Base-by-base conservation (phyloP, 2,113 vertebrate species). In the Toxotes chatareus region DNA sequence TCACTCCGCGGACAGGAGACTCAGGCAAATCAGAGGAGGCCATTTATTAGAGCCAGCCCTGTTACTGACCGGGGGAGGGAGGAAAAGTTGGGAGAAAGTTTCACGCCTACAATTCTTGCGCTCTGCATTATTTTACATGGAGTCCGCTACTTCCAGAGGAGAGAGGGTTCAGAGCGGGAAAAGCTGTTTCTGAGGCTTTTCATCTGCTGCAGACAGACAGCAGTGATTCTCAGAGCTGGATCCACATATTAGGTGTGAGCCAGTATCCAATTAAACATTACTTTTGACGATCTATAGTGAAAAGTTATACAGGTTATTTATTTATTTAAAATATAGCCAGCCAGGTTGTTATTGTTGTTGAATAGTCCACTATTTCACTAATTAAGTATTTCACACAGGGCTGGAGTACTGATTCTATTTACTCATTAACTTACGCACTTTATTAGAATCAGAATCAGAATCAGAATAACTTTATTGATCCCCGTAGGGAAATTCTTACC, bases 11-110 rank as follows among this genome's bases (percentile, higher is more conserved):
- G 88, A 90, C 85, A 80, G 84, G 60, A 70, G 80, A 12, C 38
- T 34, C 13, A 27, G 79, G 83, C 94, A 88, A 95, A 95, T 94
- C 91, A 89, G 80, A 88, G 83, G 23, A 60, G 84, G 53, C 62
- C 83, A 1, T 27, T 13, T 10, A 74, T 31, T 21, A 86, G 47
- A 60, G 71, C 44, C 76, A 17, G 89, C 80, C 73, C 87, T 84
- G 80, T 89, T 60, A 93, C 93, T 94, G 95, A 93, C 65, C 64
- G 76, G 11, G 82, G 85, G 76, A 57, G 88, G 88, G 83, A 89
- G 73, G 76, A 84, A 83, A 83, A 69, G 88, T 92, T 88, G 70
- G 77, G 63, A 64, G 87, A 87, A 91, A 91, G 89, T 92, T 88
- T 89, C 82, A 93, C 90, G 91, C 88, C 91, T 89, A 9, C 90